Evolutionary conservation across 2,888 invertebrate genomes (phyloP).

Genomic region (Parnassius apollo): DNA sequence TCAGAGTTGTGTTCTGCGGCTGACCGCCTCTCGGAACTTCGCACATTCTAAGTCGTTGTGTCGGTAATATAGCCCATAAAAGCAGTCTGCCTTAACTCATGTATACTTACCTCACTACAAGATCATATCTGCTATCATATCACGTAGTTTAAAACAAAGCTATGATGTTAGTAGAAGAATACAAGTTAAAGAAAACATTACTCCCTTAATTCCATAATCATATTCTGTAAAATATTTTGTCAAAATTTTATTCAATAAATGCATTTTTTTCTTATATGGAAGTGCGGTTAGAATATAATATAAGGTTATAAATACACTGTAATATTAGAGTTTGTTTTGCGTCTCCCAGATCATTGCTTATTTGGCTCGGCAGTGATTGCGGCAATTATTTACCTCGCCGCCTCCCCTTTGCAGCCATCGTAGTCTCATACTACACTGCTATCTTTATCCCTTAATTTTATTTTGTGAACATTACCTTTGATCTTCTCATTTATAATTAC

Average conservation of each 20-base stretch:
- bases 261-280: too few species aligned
- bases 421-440: not conserved
- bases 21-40: conserved; percentile 64
- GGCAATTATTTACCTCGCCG: conserved; percentile 68
- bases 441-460: not conserved
- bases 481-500: too few species aligned
- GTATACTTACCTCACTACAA: conserved; percentile 26
- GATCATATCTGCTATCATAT: conserved; percentile 27
- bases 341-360: conserved; percentile 51
- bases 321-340: conserved; percentile 37
- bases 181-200: not conserved
- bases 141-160: conserved; percentile 20
- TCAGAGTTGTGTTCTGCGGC: conserved; percentile 54
- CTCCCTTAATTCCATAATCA: too few species aligned
- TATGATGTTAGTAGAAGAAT: conserved; percentile 5
- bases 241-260: too few species aligned
- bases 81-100: conserved; percentile 43
- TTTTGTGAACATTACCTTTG: too few species aligned
- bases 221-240: too few species aligned
- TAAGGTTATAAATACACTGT: conserved; percentile 28
- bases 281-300: conserved; percentile 8
- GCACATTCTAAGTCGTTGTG: conserved; percentile 61
- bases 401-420: conserved; percentile 45
- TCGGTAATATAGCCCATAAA: conserved; percentile 36
- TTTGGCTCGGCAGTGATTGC: conserved; percentile 66